These are phyloP conservation scores for Dryas iulia DNA, from an alignment of 1,140 invertebrate genomes.

Conservation along the genomic window DNA sequence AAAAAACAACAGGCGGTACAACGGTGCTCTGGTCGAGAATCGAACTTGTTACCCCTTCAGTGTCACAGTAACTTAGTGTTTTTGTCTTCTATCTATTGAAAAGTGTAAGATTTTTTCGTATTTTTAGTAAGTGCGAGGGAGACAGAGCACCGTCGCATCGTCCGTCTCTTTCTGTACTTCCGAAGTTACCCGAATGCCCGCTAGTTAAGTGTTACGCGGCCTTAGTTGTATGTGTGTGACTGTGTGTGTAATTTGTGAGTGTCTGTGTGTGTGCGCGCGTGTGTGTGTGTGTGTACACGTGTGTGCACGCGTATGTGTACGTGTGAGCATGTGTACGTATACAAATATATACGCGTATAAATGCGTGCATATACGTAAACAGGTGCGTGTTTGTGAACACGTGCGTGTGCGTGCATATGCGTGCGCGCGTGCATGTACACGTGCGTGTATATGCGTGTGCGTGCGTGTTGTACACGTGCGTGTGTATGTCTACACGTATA, in stretches of 20 bases:
- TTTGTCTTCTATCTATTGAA: background rate
- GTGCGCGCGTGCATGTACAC: too few species aligned
- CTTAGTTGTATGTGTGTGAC: constrained; percentile 33
- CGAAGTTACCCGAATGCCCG: constrained; percentile 36
- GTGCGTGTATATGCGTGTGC: too few species aligned
- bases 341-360: too few species aligned
- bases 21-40: background rate
- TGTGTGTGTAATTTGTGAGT: background rate
- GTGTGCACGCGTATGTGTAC: background rate
- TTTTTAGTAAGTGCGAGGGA: background rate
- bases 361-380: too few species aligned
- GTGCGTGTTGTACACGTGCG: background rate
- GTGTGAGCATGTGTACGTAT: constrained; percentile 8
- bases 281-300: background rate
- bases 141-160: background rate
- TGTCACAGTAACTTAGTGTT: too few species aligned
- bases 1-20: background rate
- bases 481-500: background rate
- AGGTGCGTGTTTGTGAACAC: background rate
- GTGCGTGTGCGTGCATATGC: constrained; percentile 10
- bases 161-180: constrained; percentile 12
- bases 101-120: background rate
- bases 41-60: background rate
- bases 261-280: background rate
- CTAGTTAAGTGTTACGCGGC: constrained; percentile 17